Evolutionary conservation across 2,888 invertebrate genomes (phyloP).

Genomic region (Habroteleia sp.): DNA sequence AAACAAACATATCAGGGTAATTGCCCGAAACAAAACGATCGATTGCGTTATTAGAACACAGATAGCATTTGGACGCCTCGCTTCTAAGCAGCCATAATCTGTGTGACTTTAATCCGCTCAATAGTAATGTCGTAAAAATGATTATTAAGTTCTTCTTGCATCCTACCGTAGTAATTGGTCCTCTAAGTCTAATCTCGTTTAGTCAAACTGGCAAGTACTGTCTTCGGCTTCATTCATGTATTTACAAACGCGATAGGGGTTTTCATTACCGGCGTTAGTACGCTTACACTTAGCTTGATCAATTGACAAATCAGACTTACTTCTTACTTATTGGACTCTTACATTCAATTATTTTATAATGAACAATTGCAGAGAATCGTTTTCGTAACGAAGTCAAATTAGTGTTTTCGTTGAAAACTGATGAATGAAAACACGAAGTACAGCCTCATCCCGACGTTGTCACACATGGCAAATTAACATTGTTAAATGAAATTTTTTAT

Average conservation of each 20-base stretch:
- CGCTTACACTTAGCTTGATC: slow-evolving; percentile 65
- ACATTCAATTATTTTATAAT: slow-evolving; percentile 45
- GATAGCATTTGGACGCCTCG: too few species aligned
- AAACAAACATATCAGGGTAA: too few species aligned
- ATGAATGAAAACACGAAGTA: not conserved
- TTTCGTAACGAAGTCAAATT: too few species aligned
- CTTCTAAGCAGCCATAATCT: slow-evolving; percentile 15
- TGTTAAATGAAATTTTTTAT: slow-evolving; percentile 48
- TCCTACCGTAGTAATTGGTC: slow-evolving; percentile 73
- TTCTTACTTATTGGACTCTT: slow-evolving; percentile 23
- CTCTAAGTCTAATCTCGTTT: slow-evolving; percentile 74
- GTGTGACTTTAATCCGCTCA: slow-evolving; percentile 41
- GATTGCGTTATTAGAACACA: too few species aligned
- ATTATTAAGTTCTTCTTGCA: slow-evolving; percentile 66
- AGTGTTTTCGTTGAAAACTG: too few species aligned
- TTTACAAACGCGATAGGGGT: slow-evolving; percentile 66
- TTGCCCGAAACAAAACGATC: too few species aligned
- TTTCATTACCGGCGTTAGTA: slow-evolving; percentile 68
- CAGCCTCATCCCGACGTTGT: slow-evolving; percentile 4
- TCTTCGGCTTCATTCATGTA: slow-evolving; percentile 69
- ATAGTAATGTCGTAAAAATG: slow-evolving; percentile 60
- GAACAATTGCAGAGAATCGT: not conserved
- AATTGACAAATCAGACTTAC: slow-evolving; percentile 65
- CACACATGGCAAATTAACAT: slow-evolving; percentile 20
- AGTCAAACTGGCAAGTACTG: slow-evolving; percentile 64